phyloP scores from a whole-genome alignment of 2,888 invertebrate species.

The Hyppa rectilinea region DNA sequence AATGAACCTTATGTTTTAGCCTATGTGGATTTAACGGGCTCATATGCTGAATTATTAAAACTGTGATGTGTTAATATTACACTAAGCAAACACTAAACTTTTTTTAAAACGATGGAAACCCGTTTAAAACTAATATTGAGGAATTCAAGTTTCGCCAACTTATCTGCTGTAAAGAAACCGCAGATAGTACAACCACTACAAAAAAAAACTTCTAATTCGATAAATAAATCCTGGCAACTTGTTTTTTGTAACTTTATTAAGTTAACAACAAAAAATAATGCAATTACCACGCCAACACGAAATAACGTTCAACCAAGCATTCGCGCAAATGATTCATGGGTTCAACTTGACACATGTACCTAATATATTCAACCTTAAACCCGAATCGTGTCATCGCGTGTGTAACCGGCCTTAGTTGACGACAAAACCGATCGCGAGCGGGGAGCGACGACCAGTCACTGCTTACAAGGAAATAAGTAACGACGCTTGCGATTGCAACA shows the following conservation, averaged over 20 bases:
- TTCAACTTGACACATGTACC: conserved; percentile 64
- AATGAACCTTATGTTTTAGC: too few relatives aligned
- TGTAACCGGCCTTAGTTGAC: conserved; percentile 74
- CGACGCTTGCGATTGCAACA: conserved; percentile 67
- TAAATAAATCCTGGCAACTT: conserved; percentile 15
- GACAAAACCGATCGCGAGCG: conserved; percentile 79
- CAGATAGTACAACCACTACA: background rate
- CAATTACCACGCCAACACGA: conserved; percentile 41
- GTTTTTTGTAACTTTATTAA: conserved; percentile 13
- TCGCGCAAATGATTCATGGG: conserved; percentile 52
- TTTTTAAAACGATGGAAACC: background rate
- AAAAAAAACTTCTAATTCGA: background rate
- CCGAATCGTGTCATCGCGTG: conserved; percentile 73
- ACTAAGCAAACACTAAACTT: too few relatives aligned
- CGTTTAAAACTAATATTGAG: background rate
- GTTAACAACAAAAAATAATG: conserved; percentile 28
- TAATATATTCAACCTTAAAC: conserved; percentile 68
- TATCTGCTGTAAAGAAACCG: background rate
- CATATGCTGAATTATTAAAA: background rate
- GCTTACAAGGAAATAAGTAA: conserved; percentile 70
- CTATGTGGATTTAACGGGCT: background rate
- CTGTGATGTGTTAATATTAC: too few relatives aligned
- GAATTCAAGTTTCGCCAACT: background rate
- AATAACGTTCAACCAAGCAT: conserved; percentile 23
- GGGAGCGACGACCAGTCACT: conserved; percentile 78